Base-by-base conservation (phyloP, 2,888 invertebrate species). In the Archaeoteleia sp. region DNA sequence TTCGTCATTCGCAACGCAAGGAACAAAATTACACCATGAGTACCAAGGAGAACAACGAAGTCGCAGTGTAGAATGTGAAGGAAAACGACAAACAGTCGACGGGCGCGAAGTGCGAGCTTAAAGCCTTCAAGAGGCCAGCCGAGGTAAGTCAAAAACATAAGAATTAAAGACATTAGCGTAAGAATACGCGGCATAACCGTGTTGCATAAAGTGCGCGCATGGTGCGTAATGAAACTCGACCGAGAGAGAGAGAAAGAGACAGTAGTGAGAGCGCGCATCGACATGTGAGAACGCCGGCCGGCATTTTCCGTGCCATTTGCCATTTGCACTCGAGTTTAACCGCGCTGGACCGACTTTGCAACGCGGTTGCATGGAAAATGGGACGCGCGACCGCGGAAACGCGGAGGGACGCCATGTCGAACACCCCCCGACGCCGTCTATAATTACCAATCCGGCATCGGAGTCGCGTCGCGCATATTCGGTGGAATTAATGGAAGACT, bases 121-220 rank as follows among this genome's bases (percentile, higher is more conserved):
- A 94, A 88, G 94, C 93, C 87, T 92, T 92, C 85, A 94, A 94
- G 89, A 91, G 94, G 89, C 91, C 93, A 88, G 93, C 93, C 82
- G 94, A 94, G 91, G 94, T 94, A 87, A 92, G 93, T 90, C 83
- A 9, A 12, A 20, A 58, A 20, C 20, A 5, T 20, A n/a, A n/a
- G n/a, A n/a, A n/a, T n/a, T n/a, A n/a, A n/a, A n/a, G n/a, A n/a
- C n/a, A n/a, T n/a, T n/a, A n/a, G n/a, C n/a, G n/a, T n/a, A n/a
- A n/a, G n/a, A n/a, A n/a, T 45, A 61, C 49, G 63, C 54, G 46
- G n/a, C n/a, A n/a, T n/a, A n/a, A n/a, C 55, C 43, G 51, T 55
- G 51, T 51, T 58, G 42, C 48, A 40, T 45, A 54, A 53, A 32
- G 43, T 43, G 43, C 42, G 27, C 42, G 40, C 40, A 23, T 40